Evolutionary conservation across 2,797 vertebrate species (phyloP).

Genomic region (Toxotes lorentzi): DNA sequence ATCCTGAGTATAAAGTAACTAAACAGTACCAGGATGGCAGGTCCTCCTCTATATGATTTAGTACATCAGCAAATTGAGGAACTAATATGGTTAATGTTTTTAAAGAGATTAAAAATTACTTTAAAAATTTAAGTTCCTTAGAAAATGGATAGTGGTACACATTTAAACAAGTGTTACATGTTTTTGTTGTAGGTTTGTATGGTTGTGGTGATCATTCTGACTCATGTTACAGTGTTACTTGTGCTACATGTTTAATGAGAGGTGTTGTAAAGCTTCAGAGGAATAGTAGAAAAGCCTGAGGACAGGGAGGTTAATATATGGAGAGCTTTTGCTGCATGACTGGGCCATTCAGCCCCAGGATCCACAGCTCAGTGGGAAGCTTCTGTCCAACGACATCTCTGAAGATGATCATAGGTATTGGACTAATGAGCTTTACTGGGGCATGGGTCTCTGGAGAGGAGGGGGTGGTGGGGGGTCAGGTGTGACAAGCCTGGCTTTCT

Average conservation of each 20-base stretch:
- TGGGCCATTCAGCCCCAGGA: conserved; percentile 79
- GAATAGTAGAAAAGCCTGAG: conserved; percentile 66
- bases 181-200: conserved; percentile 25
- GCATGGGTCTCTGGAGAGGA: conserved; percentile 78
- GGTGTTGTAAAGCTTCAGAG: conserved; percentile 70
- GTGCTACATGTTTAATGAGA: conserved; percentile 66
- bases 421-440: conserved; percentile 87
- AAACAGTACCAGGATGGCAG: background rate
- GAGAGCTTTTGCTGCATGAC: conserved; percentile 84
- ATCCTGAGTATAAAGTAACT: no score
- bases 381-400: conserved; percentile 85
- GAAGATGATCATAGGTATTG: conserved; percentile 86
- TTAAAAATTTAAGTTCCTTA: background rate
- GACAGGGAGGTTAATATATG: conserved; percentile 82
- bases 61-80: background rate
- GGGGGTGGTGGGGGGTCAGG: conserved; percentile 71
- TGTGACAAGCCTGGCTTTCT: conserved; percentile 76
- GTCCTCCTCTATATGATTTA: background rate
- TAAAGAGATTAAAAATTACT: background rate
- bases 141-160: background rate
- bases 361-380: conserved; percentile 78
- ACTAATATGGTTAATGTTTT: background rate
- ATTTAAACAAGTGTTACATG: background rate
- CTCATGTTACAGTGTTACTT: conserved; percentile 37
- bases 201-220: conserved; percentile 36